Conservation (phyloP, 2,113 vertebrate species). For the Nothoprocta perdicaria region DNA sequence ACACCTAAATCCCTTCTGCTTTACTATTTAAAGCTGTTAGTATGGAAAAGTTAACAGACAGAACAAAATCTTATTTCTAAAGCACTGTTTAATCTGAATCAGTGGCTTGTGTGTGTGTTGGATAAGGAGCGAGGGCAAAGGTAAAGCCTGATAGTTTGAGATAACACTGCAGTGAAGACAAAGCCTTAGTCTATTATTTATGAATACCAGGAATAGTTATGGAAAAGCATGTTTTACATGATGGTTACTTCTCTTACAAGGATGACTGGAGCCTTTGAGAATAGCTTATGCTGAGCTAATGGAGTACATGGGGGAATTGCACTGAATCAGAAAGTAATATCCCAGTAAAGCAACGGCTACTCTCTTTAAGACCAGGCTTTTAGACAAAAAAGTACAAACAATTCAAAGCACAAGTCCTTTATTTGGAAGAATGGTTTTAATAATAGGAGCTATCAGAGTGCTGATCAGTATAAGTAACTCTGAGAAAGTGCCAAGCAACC, state of each 20-base stretch:
- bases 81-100: not conserved
- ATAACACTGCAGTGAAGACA: not conserved
- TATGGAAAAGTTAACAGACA: not conserved
- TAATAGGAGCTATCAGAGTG: not conserved
- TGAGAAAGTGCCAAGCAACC: not conserved
- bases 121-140: not conserved
- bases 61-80: not conserved
- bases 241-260: not conserved
- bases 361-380: not conserved
- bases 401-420: not conserved
- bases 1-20: not conserved
- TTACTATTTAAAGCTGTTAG: not conserved
- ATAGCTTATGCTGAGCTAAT: not conserved
- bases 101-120: fast-evolving
- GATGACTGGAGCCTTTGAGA: conserved; percentile 16
- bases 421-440: not conserved
- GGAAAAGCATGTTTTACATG: conserved; percentile 16
- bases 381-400: not conserved
- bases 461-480: not conserved
- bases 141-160: not conserved
- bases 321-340: conserved; percentile 19
- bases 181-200: not conserved
- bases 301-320: not conserved
- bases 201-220: not conserved
- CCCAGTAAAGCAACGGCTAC: not conserved